A percentile compares a stretch with the other conserved stretches of the same genome.
Conservation (phyloP, 2,888 invertebrate genomes). For the Patella ulyssiponensis region DNA sequence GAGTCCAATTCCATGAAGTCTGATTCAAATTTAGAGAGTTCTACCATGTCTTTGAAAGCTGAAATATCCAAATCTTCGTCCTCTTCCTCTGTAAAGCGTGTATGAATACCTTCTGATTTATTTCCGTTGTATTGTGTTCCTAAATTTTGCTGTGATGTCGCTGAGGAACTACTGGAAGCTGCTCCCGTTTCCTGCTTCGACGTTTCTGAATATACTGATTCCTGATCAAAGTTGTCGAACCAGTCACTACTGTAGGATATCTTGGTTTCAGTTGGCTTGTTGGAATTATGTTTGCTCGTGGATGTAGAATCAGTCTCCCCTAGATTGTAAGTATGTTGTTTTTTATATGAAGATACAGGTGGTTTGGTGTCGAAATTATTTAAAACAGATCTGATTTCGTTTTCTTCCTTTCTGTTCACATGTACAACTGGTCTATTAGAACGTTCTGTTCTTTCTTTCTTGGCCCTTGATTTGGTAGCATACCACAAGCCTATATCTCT, state of each 20-base stretch:
- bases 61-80: not conserved
- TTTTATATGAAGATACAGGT: not conserved
- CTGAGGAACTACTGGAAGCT: not conserved
- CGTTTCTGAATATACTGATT: not conserved
- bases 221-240: not conserved
- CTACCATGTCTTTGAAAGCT: not conserved
- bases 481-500: slow-evolving; percentile 68
- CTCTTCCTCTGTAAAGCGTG: not conserved
- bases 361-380: slow-evolving; percentile 8
- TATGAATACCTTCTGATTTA: not conserved
- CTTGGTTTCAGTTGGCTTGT: no score
- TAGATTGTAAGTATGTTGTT: not conserved
- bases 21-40: not conserved
- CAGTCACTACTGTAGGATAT: not conserved
- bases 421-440: slow-evolving; percentile 32
- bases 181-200: not conserved
- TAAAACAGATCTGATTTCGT: not conserved
- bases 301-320: not conserved
- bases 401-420: not conserved
- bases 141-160: not conserved
- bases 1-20: not conserved
- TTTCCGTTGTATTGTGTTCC: not conserved
- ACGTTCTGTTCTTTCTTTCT: slow-evolving; percentile 41
- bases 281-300: no score
- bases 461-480: slow-evolving; percentile 49